phyloP scores from a whole-genome alignment of 2,888 invertebrate species.

The Cryptocephalus primarius region DNA sequence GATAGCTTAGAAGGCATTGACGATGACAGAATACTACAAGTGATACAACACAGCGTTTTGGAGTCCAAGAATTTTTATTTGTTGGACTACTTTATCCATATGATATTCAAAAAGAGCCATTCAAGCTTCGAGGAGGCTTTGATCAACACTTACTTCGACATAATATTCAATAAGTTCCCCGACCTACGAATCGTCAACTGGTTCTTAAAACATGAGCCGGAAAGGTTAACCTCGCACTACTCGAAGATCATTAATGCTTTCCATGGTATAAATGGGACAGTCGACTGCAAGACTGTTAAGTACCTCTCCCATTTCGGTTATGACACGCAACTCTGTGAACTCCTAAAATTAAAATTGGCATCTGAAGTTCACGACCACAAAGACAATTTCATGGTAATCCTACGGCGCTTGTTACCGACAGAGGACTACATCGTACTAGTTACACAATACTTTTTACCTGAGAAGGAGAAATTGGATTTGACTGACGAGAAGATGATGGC shows the following conservation, averaged over 20 bases:
- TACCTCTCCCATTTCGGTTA: conserved; percentile 5
- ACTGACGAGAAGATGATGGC: conserved; percentile 8
- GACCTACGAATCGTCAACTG: neutral
- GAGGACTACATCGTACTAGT: conserved; percentile 11
- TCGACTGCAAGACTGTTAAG: conserved; percentile 3
- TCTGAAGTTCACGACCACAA: neutral
- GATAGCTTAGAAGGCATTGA: neutral
- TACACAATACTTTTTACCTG: conserved; percentile 10
- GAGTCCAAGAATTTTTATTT: neutral
- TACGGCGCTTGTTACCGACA: conserved; percentile 10
- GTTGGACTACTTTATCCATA: neutral
- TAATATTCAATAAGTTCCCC: neutral
- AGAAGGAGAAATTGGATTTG: conserved; percentile 12
- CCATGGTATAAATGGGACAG: neutral
- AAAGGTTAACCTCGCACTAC: neutral
- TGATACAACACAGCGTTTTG: neutral
- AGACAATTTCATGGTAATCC: conserved; percentile 1
- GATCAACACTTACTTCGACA: conserved; percentile 2
- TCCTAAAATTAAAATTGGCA: conserved; percentile 1
- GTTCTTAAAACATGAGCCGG: conserved; percentile 7
- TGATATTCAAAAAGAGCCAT: conserved; percentile 1
- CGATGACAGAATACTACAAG: neutral
- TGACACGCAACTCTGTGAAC: conserved; percentile 4
- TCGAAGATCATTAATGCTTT: neutral
- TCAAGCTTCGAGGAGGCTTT: neutral